A percentile compares a stretch with the other conserved stretches of the same genome.
These are phyloP conservation scores for Lucilia sericata DNA, from an alignment of 1,140 invertebrate species.

Conservation along the genomic window DNA sequence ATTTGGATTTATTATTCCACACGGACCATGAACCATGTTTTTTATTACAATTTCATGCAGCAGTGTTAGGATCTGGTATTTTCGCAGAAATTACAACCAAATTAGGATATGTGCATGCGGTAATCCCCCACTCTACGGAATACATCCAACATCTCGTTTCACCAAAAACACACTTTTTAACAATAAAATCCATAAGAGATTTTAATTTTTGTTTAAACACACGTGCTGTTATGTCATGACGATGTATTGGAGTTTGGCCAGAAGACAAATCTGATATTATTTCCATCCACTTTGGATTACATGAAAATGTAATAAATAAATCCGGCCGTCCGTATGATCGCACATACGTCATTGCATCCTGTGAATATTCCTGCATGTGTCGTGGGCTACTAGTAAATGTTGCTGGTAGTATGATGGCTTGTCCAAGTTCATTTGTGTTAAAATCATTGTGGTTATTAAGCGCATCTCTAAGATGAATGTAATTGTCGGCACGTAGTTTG, in stretches of 20 bases:
- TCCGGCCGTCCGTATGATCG: too few species aligned
- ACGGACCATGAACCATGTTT: constrained; percentile 72
- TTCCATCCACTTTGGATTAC: constrained; percentile 70
- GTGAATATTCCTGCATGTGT: constrained; percentile 69
- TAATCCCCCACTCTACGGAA: too few species aligned
- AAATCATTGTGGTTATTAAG: too few species aligned
- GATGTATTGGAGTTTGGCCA: constrained; percentile 57
- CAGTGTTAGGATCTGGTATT: constrained; percentile 50
- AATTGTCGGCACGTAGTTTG: too few species aligned
- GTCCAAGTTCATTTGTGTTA: constrained; percentile 59
- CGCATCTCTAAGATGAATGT: too few species aligned
- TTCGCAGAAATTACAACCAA: constrained; percentile 57
- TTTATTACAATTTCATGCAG: constrained; percentile 64
- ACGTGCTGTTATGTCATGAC: constrained; percentile 63
- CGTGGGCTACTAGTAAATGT: constrained; percentile 66
- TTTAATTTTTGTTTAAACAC: constrained; percentile 71
- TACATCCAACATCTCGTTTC: constrained; percentile 63
- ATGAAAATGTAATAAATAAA: constrained; percentile 70
- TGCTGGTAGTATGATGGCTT: constrained; percentile 67
- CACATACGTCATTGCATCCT: constrained; percentile 71
- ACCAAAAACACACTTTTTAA: constrained; percentile 63
- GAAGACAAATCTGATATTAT: constrained; percentile 58
- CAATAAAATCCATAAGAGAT: constrained; percentile 67
- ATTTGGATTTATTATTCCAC: constrained; percentile 60
- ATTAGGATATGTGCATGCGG: constrained; percentile 47